Conservation (phyloP, 1,140 invertebrate genomes). For the Paracyclopina nana region DNA sequence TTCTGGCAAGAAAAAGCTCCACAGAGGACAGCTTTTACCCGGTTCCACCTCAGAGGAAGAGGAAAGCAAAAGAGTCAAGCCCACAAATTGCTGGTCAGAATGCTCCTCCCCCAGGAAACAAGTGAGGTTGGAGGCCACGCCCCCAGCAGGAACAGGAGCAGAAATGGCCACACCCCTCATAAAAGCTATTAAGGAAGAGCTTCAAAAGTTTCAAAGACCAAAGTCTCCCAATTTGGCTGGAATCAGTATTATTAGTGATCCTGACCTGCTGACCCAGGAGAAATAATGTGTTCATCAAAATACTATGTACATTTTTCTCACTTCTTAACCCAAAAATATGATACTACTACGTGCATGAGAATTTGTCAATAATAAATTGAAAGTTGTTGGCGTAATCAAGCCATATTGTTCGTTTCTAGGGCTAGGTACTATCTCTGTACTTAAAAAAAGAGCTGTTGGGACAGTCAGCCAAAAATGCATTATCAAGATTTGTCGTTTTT, state of each 20-base stretch:
- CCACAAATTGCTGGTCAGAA: background rate
- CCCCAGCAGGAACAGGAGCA: background rate
- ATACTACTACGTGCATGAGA: too few species aligned
- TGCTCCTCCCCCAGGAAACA: background rate
- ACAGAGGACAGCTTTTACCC: background rate
- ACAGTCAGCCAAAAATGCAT: too few species aligned
- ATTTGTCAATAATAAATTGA: too few species aligned
- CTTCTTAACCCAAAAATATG: too few species aligned
- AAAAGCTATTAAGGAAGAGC: background rate
- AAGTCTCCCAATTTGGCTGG: background rate
- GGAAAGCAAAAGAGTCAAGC: background rate
- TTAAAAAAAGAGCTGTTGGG: too few species aligned
- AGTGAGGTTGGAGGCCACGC: background rate
- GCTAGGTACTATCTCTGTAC: too few species aligned
- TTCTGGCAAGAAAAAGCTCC: background rate
- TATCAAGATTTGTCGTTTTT: too few species aligned
- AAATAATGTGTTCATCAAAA: too few species aligned
- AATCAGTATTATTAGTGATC: background rate
- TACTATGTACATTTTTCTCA: too few species aligned
- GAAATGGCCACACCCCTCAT: too few species aligned
- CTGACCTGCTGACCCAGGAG: background rate
- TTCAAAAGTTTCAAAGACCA: conserved; percentile 1
- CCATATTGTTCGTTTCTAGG: too few species aligned
- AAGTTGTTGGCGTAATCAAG: too few species aligned
- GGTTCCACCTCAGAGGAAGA: background rate